Base-by-base conservation (phyloP, 2,113 vertebrate species). In the Leptodactylus fuscus region DNA sequence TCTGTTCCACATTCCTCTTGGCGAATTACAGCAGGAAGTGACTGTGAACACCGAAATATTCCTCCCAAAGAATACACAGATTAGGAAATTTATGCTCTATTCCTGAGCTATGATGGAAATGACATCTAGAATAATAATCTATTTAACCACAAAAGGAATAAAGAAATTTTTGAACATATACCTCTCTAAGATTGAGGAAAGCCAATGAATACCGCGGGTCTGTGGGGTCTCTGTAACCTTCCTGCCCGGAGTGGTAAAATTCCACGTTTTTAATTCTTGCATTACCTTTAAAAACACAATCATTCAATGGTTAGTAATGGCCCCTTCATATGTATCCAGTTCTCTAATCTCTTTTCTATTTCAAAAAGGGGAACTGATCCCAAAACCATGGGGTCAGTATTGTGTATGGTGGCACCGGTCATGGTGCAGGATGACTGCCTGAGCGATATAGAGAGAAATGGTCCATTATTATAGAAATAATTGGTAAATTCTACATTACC, bases 221-320 rank as follows among this genome's bases (percentile, higher is more conserved):
- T 0, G 22, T 86, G 69, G 38, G 62, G 53, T 96, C 94, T 3
- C 81, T 90, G 92, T 94, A 97, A 75, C 95, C 96, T 60, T 94
- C 91, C 88, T 97, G 96, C 20, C 96, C 96, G 3, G 94, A 93
- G 85, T 81, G 95, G 88, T 93, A 94, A 89, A 97, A 97, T 90
- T 97, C 95, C 85, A 97, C 96, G 27, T 97, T 94, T 82, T 94
- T 94, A 87, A 97, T 94, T 90, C 95, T 95, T 89, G 96, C 96
- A 87, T 89, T 93, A 82, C 96, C 96, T 97, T 74, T 7, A 71
- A 81, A 81, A 48, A 49, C 46, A 76, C 2, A 76, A 76, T n/a
- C 1, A 73, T 48, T 8, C 15, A 49, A 20, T 49, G 34, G 22
- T 69, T 11, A 69, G 34, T 10, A 38, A 3, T 16, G 7, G 6